Base-by-base conservation (phyloP, 2,113 vertebrate species). In the Paedocypris sp. region DNA sequence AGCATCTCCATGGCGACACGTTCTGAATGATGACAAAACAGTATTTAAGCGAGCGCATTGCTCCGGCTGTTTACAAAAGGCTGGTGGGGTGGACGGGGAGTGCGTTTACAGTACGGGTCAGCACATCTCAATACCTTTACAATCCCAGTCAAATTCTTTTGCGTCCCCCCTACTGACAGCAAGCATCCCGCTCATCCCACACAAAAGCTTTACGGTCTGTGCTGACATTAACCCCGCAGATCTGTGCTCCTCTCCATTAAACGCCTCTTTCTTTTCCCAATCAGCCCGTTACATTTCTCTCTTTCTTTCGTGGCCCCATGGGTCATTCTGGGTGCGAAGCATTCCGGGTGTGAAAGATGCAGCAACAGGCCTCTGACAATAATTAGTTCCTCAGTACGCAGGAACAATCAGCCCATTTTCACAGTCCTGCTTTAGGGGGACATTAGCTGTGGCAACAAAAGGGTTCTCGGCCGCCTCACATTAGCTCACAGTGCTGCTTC, bases 21-120 rank as follows among this genome's bases (percentile, higher is more conserved):
- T 46, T 29, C 26, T 29, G 32, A 48, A 51, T 45, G 57, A 69
- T 69, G 60, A 68, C 49, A 71, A 77, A 72, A 73, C 25, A 66
- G 60, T 65, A 60, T 79, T 85, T 78, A 82, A 77, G 69, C 68
- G 77, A 78, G 70, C 73, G 74, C 69, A 71, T 66, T 72, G 68
- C 70, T 64, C 52, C 36, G 60, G 32, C 67, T 70, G 58, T 80
- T 82, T 78, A 71, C 64, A 69, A 72, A 75, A 77, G 68, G 35
- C 28, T 48, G 23, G 59, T 32, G 69, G 59, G 19, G 39, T 26
- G 71, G 63, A 54, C 75, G 60, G 36, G 41, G 29, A 54, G 83
- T 81, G 70, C 68, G 72, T 82, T 85, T 82, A 84, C 83, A 82
- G 84, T 82, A 75, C 63, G 83, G 83, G 80, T 87, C 84, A 86